Conservation (phyloP, 2,113 vertebrate genomes). For the Nestor notabilis region DNA sequence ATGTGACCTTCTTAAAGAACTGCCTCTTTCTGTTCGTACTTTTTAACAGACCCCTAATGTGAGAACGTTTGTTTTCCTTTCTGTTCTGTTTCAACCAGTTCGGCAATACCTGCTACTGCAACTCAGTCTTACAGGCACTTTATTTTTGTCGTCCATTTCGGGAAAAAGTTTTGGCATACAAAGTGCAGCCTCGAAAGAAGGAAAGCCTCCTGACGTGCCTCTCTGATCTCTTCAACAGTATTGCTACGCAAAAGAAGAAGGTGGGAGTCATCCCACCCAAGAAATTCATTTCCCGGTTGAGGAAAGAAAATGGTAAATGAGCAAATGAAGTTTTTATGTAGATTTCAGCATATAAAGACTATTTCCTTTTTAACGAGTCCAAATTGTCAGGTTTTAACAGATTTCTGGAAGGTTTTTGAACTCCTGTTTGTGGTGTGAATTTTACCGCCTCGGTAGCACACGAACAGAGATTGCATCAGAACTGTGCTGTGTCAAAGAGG, state of each 20-base stretch:
- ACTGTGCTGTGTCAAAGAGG: neutral
- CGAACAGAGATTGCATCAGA: neutral
- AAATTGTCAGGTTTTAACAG: neutral
- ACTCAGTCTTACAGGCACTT: slow-evolving; percentile 93
- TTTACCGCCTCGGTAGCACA: neutral
- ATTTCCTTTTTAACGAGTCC: neutral
- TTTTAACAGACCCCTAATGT: neutral
- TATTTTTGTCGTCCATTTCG: slow-evolving; percentile 94
- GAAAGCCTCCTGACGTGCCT: slow-evolving; percentile 91
- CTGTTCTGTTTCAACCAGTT: slow-evolving; percentile 78
- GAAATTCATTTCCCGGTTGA: slow-evolving; percentile 90
- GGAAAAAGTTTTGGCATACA: slow-evolving; percentile 92
- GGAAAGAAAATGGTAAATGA: slow-evolving; percentile 88
- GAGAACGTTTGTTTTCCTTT: neutral
- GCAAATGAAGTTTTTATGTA: neutral
- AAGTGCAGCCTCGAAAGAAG: slow-evolving; percentile 90
- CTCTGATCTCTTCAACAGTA: slow-evolving; percentile 93
- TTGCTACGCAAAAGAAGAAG: slow-evolving; percentile 93
- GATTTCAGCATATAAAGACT: neutral
- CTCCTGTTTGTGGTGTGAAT: neutral
- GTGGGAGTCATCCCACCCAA: slow-evolving; percentile 94
- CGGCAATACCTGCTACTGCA: slow-evolving; percentile 96
- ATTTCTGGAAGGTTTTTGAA: neutral
- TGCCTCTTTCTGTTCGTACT: neutral
- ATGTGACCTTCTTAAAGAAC: neutral